These are phyloP conservation scores for Fukomys damarensis DNA, from an alignment of 2,113 vertebrate genomes.

Conservation along the genomic window DNA sequence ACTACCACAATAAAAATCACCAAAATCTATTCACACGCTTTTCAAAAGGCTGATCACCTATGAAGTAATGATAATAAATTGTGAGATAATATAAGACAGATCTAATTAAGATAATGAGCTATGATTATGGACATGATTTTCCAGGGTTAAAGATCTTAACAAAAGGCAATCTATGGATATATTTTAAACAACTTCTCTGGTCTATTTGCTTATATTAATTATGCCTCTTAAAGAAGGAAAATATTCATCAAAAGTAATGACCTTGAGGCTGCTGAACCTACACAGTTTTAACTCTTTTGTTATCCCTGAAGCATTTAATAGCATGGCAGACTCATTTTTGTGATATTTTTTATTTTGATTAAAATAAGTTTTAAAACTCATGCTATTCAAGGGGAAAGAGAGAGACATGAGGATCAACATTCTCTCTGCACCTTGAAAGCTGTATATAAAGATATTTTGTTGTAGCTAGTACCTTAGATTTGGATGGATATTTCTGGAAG, in stretches of 20 bases:
- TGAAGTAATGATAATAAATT: conserved; percentile 89
- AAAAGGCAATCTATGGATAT: conserved; percentile 84
- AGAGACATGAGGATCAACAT: conserved; percentile 20
- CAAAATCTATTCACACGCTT: conserved; percentile 85
- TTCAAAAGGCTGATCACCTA: conserved; percentile 86
- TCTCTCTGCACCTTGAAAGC: conserved; percentile 20
- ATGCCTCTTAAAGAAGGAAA: conserved; percentile 67
- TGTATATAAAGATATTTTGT: conserved; percentile 76
- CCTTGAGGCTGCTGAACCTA: conserved; percentile 5
- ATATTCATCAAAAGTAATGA: conserved; percentile 77
- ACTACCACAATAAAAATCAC: conserved; percentile 85
- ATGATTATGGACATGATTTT: conserved; percentile 87
- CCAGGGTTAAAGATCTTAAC: conserved; percentile 86
- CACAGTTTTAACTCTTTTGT: conserved; percentile 55
- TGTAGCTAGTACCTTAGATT: conserved; percentile 68
- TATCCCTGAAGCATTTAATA: conserved; percentile 59
- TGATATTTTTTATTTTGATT: conserved; percentile 5
- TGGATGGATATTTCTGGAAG: conserved; percentile 81
- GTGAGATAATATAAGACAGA: conserved; percentile 88
- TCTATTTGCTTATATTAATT: conserved; percentile 74
- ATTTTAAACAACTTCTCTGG: conserved; percentile 74
- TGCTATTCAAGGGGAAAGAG: conserved; percentile 18
- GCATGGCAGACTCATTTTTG: conserved; percentile 19
- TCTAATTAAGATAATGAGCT: conserved; percentile 92
- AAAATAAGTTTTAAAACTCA: neutral